Evolutionary conservation across 92 coral and sea anemone genomes (phyloP).

Genomic region (Heteractis magnifica): DNA sequence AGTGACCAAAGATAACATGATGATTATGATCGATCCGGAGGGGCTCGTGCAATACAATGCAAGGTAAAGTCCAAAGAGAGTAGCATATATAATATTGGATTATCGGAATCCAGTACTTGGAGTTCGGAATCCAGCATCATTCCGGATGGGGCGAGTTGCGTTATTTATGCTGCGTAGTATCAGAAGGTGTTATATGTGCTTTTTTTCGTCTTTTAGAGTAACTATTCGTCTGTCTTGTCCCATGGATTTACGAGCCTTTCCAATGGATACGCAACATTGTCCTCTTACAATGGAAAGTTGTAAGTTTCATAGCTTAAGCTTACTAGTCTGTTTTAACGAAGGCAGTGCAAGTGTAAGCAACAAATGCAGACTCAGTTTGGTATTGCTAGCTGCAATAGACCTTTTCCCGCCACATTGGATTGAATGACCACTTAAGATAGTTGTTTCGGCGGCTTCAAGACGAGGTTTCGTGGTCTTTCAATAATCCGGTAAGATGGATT

Average conservation of each 20-base stretch:
- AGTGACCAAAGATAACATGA: slow-evolving; percentile 86
- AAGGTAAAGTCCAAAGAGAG: slow-evolving; percentile 47
- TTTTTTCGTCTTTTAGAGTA: slow-evolving; percentile 44
- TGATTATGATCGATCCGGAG: slow-evolving; percentile 86
- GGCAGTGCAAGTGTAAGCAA: too few species aligned
- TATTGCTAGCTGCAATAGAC: too few species aligned
- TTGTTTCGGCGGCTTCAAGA: too few species aligned
- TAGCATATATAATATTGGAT: neutral
- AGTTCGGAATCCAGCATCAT: too few species aligned
- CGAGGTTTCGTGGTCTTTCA: too few species aligned
- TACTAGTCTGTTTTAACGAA: too few species aligned
- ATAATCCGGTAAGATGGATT: too few species aligned
- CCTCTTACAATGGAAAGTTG: slow-evolving; percentile 87
- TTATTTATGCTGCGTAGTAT: neutral
- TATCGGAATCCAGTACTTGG: too few species aligned
- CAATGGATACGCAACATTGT: slow-evolving; percentile 87
- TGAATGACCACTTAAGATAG: too few species aligned
- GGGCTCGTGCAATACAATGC: slow-evolving; percentile 81
- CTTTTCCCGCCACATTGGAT: too few species aligned
- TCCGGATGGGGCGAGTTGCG: too few species aligned
- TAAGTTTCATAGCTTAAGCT: slow-evolving; percentile 48
- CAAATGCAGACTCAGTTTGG: too few species aligned
- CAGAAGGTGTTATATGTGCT: neutral
- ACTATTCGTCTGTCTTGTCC: slow-evolving; percentile 88
- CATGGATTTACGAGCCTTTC: slow-evolving; percentile 83